Base-by-base conservation (phyloP, 53 echinoderm and acorn worm genomes). In the Henricia sp. region DNA sequence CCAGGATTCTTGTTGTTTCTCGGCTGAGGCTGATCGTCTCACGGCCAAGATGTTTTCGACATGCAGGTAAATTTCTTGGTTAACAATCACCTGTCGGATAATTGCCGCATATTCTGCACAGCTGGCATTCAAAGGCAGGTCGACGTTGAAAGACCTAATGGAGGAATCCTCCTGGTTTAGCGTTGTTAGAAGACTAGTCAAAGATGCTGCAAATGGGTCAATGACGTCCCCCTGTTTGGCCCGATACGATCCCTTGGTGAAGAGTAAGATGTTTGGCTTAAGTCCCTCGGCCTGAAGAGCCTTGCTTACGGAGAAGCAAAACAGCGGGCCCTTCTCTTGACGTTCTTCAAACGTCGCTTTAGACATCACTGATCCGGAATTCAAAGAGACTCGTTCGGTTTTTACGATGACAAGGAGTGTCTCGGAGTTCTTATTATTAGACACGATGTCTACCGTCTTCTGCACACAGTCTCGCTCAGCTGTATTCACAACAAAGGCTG, bases 141-240 rank as follows among this genome's bases (percentile, higher is more conserved):
- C 90, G 5, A 90, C n/a, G 30, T 60, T 36, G 39, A 32, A 37
- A 3, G 76, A 40, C 16, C 37, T 41, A 0, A 85, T 5, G 1
- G 66, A 68, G 21, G 92, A 88, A 19, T 84, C 75, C 37, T 92
- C 92, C 53, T 92, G 70, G 53, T 76, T 70, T 1, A 70, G 20
- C 0, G 86, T 90, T 52, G 82, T 63, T 0, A 21, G 24, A 26
- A 86, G 1, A 20, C 74, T 50, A 12, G 62, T 52, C 46, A 24
- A 29, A 27, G 25, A 25, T 21, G 84, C 73, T 67, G 74, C 72
- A 33, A 89, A 68, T 20, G 89, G 89, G 27, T 89, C 54, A 33
- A 89, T 56, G 10, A 27, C 40, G 2, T 64, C 68, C 21, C 56
- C 85, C 13, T 70, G n/a, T 50, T 37, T 39, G 5, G 68, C 85